These are phyloP conservation scores for Stichopus horrens DNA, from an alignment of 53 echinoderm and acorn worm genomes.

Conservation along the genomic window DNA sequence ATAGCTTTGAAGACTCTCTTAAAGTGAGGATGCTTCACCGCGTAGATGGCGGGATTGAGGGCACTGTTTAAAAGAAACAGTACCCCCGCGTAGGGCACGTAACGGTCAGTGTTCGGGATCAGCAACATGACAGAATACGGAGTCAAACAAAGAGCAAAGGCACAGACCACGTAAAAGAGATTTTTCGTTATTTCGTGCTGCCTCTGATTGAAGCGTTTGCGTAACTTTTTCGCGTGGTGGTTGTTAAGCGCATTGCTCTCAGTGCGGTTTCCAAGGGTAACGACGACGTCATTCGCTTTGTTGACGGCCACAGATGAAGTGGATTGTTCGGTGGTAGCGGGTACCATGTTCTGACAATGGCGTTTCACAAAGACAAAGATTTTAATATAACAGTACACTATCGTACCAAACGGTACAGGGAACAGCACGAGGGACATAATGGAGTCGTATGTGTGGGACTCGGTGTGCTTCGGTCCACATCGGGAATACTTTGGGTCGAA, in stretches of 20 bases:
- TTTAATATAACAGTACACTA: slow-evolving; percentile 70
- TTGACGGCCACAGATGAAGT: slow-evolving; percentile 16
- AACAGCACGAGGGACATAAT: slow-evolving; percentile 69
- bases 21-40: slow-evolving; percentile 87
- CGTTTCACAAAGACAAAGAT: slow-evolving; percentile 74
- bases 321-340: slow-evolving; percentile 1
- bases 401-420: slow-evolving; percentile 74
- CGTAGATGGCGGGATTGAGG: slow-evolving; percentile 87
- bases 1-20: slow-evolving; percentile 64
- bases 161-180: slow-evolving; percentile 90
- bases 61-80: slow-evolving; percentile 80
- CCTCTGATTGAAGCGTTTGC: slow-evolving; percentile 67
- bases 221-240: slow-evolving; percentile 30
- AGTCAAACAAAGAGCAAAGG: slow-evolving; percentile 80
- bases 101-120: slow-evolving; percentile 75
- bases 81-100: slow-evolving; percentile 85
- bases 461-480: slow-evolving; percentile 77
- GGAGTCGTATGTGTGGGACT: slow-evolving; percentile 68
- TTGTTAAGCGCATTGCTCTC: slow-evolving; percentile 29
- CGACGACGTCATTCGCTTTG: slow-evolving; percentile 23
- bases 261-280: slow-evolving; percentile 25
- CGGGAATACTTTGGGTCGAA: slow-evolving; percentile 86
- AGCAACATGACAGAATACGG: slow-evolving; percentile 74
- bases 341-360: slow-evolving; percentile 72
- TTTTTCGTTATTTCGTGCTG: slow-evolving; percentile 89